Evolutionary conservation across 1,140 invertebrate species (phyloP).

Genomic region (Sesamia nonagrioides): DNA sequence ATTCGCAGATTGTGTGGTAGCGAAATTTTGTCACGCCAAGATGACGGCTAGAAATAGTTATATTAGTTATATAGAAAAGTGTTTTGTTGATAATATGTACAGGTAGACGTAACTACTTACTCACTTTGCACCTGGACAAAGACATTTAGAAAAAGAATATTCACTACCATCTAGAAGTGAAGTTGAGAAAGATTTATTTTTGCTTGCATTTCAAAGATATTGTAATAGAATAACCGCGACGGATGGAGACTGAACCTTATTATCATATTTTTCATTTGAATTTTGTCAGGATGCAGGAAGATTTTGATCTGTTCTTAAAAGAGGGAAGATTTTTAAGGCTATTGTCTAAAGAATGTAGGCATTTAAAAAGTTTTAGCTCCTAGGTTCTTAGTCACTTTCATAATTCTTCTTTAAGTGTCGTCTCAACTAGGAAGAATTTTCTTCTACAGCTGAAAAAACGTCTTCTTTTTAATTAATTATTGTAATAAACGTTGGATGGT

Average conservation of each 20-base stretch:
- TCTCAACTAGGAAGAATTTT: neutral
- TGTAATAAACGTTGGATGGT: neutral
- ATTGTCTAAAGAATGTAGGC: neutral
- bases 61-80: too few species aligned
- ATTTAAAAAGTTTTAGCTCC: neutral
- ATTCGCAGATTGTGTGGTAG: too few species aligned
- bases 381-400: too few species aligned
- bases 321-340: conserved; percentile 15
- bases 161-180: neutral
- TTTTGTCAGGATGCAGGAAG: neutral
- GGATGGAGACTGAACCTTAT: conserved; percentile 26
- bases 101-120: too few species aligned
- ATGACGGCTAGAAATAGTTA: neutral
- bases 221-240: conserved; percentile 32
- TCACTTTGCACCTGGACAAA: neutral
- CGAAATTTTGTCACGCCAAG: too few species aligned
- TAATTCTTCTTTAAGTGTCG: too few species aligned
- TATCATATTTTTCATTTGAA: conserved; percentile 44
- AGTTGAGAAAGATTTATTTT: conserved; percentile 12
- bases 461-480: neutral
- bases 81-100: too few species aligned
- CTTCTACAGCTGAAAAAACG: neutral
- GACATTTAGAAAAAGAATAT: neutral
- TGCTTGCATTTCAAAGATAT: conserved; percentile 35
- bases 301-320: conserved; percentile 21